These are phyloP conservation scores for Grapholita molesta DNA, from an alignment of 1,140 invertebrate genomes.

Conservation along the genomic window DNA sequence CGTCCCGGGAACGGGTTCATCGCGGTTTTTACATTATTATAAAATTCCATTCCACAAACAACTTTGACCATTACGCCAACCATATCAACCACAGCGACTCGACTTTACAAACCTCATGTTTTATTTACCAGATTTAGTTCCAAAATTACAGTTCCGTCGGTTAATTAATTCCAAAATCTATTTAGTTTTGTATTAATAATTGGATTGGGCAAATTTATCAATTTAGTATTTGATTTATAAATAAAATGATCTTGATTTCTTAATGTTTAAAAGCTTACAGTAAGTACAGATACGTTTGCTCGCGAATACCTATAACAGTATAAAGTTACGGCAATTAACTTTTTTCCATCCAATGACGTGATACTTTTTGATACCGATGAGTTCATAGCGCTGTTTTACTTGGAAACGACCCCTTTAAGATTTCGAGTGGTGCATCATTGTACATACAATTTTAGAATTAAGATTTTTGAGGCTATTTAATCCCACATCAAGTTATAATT, in stretches of 20 bases:
- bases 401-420: background rate
- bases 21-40: constrained; percentile 70
- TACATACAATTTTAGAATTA: too few relatives aligned
- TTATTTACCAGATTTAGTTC: too few relatives aligned
- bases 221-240: too few relatives aligned
- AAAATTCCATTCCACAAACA: constrained; percentile 47
- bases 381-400: background rate
- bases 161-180: too few relatives aligned
- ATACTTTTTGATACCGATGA: background rate
- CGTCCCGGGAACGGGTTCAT: constrained; percentile 57
- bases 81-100: background rate
- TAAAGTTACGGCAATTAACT: background rate
- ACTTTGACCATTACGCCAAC: background rate
- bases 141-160: too few relatives aligned
- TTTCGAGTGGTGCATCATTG: background rate
- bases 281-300: background rate
- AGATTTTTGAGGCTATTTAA: too few relatives aligned
- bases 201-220: too few relatives aligned
- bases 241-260: too few relatives aligned
- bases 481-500: too few relatives aligned
- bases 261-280: too few relatives aligned
- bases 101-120: too few relatives aligned
- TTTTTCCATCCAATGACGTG: constrained; percentile 11
- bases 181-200: too few relatives aligned
- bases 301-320: background rate